Conservation (phyloP, 1,140 invertebrate species). For the Megathymus violae region DNA sequence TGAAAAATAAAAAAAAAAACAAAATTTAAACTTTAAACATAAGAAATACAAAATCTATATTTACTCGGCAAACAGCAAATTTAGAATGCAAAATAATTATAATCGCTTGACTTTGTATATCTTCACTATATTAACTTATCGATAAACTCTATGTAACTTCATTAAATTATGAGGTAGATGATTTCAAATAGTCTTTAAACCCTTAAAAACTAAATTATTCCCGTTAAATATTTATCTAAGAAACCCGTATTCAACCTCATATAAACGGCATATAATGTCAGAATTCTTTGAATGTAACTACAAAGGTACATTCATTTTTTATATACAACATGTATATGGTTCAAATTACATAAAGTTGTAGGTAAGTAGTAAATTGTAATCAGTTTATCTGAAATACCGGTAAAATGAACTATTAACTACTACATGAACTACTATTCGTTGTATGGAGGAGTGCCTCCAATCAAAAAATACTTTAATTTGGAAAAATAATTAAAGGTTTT, state of each 20-base stretch:
- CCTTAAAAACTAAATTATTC: slow-evolving; percentile 67
- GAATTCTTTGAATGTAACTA: slow-evolving; percentile 19
- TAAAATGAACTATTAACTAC: no score
- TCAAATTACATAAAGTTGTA: no score
- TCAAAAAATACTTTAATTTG: no score
- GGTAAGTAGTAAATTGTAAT: no score
- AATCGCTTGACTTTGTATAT: slow-evolving; percentile 72
- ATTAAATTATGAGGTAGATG: slow-evolving; percentile 82
- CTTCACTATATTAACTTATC: slow-evolving; percentile 72
- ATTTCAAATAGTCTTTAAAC: slow-evolving; percentile 78
- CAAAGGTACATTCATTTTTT: no score
- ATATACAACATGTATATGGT: no score
- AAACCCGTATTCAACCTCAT: slow-evolving; percentile 72
- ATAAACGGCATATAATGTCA: slow-evolving; percentile 33
- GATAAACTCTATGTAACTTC: slow-evolving; percentile 75
- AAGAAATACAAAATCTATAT: slow-evolving; percentile 69
- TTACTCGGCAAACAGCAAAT: slow-evolving; percentile 63
- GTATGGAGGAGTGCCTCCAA: no score
- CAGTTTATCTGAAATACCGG: no score
- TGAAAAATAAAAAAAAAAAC: slow-evolving; percentile 79
- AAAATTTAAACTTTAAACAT: slow-evolving; percentile 80
- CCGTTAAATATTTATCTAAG: slow-evolving; percentile 58
- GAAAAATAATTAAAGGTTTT: no score
- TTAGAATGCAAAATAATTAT: slow-evolving; percentile 55
- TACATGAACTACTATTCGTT: no score